Evolutionary conservation across 2,888 invertebrate genomes (phyloP).

Genomic region (Leptura quadrifasciata): DNA sequence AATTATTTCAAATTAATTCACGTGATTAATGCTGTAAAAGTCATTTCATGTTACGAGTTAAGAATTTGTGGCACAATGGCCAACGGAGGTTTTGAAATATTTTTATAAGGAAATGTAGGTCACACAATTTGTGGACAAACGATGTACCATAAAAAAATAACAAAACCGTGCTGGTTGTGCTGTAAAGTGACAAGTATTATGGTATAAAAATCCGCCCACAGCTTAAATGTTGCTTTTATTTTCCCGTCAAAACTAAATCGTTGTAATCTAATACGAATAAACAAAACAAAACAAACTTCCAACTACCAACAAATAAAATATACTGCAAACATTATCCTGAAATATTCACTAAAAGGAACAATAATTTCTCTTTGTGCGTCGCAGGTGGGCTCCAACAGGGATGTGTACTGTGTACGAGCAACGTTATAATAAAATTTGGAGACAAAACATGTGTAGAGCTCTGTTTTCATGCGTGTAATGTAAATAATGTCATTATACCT

Average conservation of each 20-base stretch:
- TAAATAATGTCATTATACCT: slow-evolving; percentile 33
- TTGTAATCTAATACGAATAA: slow-evolving; percentile 27
- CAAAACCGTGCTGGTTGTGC: slow-evolving; percentile 3
- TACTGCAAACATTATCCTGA: slow-evolving; percentile 34
- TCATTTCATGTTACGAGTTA: background rate
- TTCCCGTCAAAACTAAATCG: slow-evolving; percentile 20
- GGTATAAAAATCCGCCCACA: background rate
- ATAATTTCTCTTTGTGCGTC: slow-evolving; percentile 31
- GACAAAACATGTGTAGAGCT: slow-evolving; percentile 31
- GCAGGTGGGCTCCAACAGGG: slow-evolving; percentile 32
- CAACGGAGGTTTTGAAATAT: background rate
- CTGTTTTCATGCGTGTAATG: slow-evolving; percentile 33
- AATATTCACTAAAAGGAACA: slow-evolving; percentile 30
- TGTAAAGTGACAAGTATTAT: slow-evolving; percentile 3
- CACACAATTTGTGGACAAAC: background rate
- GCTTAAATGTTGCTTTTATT: slow-evolving; percentile 2
- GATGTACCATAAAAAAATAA: slow-evolving; percentile 1
- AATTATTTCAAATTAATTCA: background rate
- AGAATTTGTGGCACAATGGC: background rate
- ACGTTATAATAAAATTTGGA: slow-evolving; percentile 33
- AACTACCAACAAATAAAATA: slow-evolving; percentile 34
- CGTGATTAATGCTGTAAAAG: background rate
- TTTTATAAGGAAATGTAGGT: background rate
- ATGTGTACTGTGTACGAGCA: slow-evolving; percentile 23
- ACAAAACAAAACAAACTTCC: slow-evolving; percentile 24